Percentiles rank a stretch among this genome's conserved stretches.
Evolutionary conservation across 2,797 vertebrate species (phyloP).

Genomic region (Tachyglossus aculeatus): DNA sequence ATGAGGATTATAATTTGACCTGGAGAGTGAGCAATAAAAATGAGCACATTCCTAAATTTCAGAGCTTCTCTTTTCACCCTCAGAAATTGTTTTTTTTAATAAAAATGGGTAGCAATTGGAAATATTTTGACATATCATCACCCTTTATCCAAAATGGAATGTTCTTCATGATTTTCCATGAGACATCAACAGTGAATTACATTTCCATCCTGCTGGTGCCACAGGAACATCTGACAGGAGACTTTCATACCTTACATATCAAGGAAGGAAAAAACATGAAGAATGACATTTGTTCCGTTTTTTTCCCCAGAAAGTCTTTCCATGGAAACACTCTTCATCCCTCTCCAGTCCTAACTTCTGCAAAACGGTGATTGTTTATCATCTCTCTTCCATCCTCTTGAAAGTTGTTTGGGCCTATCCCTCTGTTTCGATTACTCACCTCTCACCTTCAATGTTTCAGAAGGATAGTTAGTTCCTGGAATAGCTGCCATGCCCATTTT

Average conservation of each 20-base stretch:
- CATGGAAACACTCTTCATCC: slow-evolving; percentile 2
- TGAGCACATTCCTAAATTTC: slow-evolving; percentile 11
- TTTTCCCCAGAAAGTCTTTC: neutral
- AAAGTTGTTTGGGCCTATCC: neutral
- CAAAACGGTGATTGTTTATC: neutral
- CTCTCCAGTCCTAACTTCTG: neutral
- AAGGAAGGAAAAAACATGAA: slow-evolving; percentile 2
- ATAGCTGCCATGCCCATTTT: neutral
- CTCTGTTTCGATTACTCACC: neutral
- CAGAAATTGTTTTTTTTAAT: slow-evolving; percentile 44
- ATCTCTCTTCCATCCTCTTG: neutral
- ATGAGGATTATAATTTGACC: neutral
- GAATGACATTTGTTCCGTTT: neutral
- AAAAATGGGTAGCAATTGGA: slow-evolving; percentile 38
- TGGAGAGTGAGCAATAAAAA: neutral
- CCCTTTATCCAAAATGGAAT: slow-evolving; percentile 60
- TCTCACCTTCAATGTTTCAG: neutral
- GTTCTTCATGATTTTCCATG: slow-evolving; percentile 42
- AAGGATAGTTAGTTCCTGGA: neutral
- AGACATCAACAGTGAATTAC: slow-evolving; percentile 35
- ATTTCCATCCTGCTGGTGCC: slow-evolving; percentile 39
- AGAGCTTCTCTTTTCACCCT: slow-evolving; percentile 32
- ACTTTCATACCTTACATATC: slow-evolving; percentile 36
- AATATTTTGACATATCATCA: slow-evolving; percentile 57
- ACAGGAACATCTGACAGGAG: slow-evolving; percentile 21